phyloP scores from a whole-genome alignment of 2,888 invertebrate species.

The Euphydryas editha region DNA sequence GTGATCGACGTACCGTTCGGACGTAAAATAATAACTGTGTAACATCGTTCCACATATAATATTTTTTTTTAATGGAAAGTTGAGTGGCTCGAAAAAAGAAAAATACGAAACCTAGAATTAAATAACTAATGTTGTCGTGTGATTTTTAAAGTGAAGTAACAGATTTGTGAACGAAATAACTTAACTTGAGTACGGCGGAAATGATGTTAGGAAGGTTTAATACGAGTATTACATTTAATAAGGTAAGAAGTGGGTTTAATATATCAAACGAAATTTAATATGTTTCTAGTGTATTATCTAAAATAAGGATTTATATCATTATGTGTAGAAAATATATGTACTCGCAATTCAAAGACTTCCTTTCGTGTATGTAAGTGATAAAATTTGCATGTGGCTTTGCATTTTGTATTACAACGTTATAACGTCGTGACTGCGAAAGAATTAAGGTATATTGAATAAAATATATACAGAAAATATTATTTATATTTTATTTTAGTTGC shows the following conservation, averaged over 20 bases:
- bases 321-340: constrained; percentile 21
- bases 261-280: constrained; percentile 20
- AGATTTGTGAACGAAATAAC: constrained; percentile 63
- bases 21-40: constrained; percentile 48
- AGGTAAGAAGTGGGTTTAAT: constrained; percentile 56
- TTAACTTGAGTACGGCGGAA: constrained; percentile 64
- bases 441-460: constrained; percentile 22
- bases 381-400: constrained; percentile 42
- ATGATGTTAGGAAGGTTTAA: constrained; percentile 64
- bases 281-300: background rate
- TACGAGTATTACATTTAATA: constrained; percentile 63
- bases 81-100: constrained; percentile 25
- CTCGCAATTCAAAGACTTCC: constrained; percentile 26
- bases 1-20: constrained; percentile 53
- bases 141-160: constrained; percentile 59
- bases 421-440: constrained; percentile 26
- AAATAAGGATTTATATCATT: constrained; percentile 11
- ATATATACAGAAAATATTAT: constrained; percentile 9
- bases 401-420: constrained; percentile 36
- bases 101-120: constrained; percentile 15
- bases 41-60: constrained; percentile 62
- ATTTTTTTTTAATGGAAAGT: constrained; percentile 50
- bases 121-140: constrained; percentile 48
- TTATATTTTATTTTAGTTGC: background rate
- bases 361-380: constrained; percentile 36